Percentiles rank a stretch among this genome's conserved stretches.
phyloP scores from a whole-genome alignment of 2,888 invertebrate genomes.

The Odiellus spinosus region DNA sequence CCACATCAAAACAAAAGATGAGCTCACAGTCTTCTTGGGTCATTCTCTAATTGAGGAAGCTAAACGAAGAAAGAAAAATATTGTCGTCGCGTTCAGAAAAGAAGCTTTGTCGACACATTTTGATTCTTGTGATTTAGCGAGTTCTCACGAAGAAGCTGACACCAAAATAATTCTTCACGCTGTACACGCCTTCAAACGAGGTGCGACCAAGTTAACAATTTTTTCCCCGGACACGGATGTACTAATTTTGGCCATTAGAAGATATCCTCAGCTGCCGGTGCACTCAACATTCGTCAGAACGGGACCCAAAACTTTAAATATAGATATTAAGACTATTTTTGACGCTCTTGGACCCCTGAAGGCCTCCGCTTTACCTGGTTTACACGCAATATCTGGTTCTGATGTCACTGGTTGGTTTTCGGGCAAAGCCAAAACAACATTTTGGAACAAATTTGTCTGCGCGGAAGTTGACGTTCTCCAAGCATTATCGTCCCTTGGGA shows the following conservation, averaged over 20 bases:
- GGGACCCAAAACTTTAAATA: no score
- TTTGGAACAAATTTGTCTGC: neutral
- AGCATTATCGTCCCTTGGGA: neutral
- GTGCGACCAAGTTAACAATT: neutral
- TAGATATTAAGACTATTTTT: neutral
- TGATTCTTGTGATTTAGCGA: neutral
- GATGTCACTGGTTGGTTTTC: neutral
- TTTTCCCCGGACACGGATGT: no score
- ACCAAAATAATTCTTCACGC: neutral
- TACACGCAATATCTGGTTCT: neutral
- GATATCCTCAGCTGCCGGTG: no score
- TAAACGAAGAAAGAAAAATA: neutral
- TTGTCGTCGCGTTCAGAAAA: neutral
- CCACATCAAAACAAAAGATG: neutral
- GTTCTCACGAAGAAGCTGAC: constrained; percentile 1
- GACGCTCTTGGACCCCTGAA: neutral
- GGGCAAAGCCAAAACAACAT: neutral
- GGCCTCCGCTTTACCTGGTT: neutral
- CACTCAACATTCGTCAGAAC: no score
- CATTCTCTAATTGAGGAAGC: neutral
- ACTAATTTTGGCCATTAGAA: no score
- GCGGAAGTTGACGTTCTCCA: neutral
- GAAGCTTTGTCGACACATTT: neutral
- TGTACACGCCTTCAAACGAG: neutral
- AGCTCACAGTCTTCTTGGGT: neutral